Evolutionary conservation across 2,113 vertebrate genomes (phyloP), one percentile per base, ranked within the genome.

Genomic region (Anser cygnoides): DNA sequence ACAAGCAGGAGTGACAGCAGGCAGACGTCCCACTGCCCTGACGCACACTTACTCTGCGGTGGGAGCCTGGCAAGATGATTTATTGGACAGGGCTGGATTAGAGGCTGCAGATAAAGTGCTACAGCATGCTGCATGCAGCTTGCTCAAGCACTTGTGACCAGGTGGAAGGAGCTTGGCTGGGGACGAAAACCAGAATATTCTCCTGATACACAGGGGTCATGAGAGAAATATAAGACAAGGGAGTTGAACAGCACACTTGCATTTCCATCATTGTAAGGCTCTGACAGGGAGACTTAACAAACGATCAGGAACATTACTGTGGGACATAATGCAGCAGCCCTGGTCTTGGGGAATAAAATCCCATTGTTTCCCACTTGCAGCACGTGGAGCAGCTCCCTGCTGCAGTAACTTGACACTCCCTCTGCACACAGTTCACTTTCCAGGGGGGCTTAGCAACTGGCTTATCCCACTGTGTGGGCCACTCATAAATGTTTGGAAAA

Each of bases 391-490:
- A 70, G 88, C 86, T 93, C 93, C 83, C 2, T 54, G 83, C 93
- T 92, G 87, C 28, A 1, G 96, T 95, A 96, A 97, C 77, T 67
- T 2, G 29, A 95, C 83, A 92, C 95, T 87, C 44, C 8, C 29
- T 63, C 61, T 76, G 87, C 77, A 37, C 89, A 43, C 72, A 84
- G 80, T 68, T 94, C 44, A 7, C 65, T 95, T 90, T 55, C 57
- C 65, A 25, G 75, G 35, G 88, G 55, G 66, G 49, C 67, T 93
- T 78, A 90, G 63, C 95, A 94, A 55, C 91, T 96, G 95, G 79
- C 43, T 73, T 85, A 66, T 87, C 88, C 86, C 26, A 8, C 81
- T 93, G 73, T 84, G 89, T 73, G 84, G 90, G 89, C 59, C 54
- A 22, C 59, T 88, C 74, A 37, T n/a, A 57, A 66, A 49, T 6